Evolutionary conservation across 2,888 invertebrate species (phyloP).

Genomic region (Conchocele bisecta): DNA sequence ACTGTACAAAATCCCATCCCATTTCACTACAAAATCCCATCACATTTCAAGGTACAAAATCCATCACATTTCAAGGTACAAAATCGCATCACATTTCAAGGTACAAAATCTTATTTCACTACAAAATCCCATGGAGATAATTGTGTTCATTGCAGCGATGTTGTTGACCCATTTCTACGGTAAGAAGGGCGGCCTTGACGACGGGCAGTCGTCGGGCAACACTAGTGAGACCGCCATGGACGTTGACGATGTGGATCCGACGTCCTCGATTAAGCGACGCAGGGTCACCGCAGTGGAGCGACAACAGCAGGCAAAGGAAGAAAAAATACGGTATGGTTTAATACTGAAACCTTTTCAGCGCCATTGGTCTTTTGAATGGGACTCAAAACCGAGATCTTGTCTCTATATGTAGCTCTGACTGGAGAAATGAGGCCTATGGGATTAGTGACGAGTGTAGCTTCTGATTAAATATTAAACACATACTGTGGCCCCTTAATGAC

Average conservation of each 20-base stretch:
- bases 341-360: too few species aligned
- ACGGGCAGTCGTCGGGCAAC: conserved; percentile 41
- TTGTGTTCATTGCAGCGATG: background rate
- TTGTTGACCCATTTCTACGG: conserved; percentile 76
- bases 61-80: too few species aligned
- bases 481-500: too few species aligned
- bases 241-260: conserved; percentile 66
- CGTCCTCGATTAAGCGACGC: conserved; percentile 77
- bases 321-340: conserved; percentile 53
- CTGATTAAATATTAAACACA: too few species aligned
- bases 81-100: too few species aligned
- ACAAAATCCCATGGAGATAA: too few species aligned
- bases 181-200: conserved; percentile 63
- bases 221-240: conserved; percentile 51
- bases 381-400: background rate
- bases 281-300: conserved; percentile 76
- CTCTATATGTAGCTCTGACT: background rate
- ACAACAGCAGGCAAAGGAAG: conserved; percentile 71
- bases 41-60: too few species aligned
- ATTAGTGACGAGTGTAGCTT: too few species aligned
- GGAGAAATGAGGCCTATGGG: too few species aligned
- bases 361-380: background rate
- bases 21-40: too few species aligned
- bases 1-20: too few species aligned
- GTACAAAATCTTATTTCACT: too few species aligned